Conservation (phyloP, 2,888 invertebrate species). For the Pollenia angustigena region DNA sequence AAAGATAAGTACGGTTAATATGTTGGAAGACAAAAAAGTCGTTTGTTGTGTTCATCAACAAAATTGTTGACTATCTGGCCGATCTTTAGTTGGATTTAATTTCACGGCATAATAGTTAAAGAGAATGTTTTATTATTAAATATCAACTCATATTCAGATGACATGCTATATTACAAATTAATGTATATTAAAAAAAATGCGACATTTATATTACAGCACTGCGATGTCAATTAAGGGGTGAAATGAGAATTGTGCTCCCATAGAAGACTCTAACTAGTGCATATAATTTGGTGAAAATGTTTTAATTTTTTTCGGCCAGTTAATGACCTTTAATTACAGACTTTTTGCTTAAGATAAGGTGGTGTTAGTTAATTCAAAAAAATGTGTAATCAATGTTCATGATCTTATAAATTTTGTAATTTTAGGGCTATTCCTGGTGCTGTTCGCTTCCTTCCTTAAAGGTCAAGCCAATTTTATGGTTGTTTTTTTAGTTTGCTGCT, state of each 20-base stretch:
- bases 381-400: constrained; percentile 47
- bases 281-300: constrained; percentile 23
- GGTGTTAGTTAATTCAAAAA: constrained; percentile 23
- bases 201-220: constrained; percentile 12
- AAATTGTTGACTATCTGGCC: constrained; percentile 61
- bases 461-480: constrained; percentile 75
- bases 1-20: constrained; percentile 59
- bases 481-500: constrained; percentile 46
- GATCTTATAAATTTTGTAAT: constrained; percentile 63
- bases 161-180: constrained; percentile 4
- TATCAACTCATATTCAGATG: constrained; percentile 22
- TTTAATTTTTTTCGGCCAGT: constrained; percentile 51
- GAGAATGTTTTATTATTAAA: constrained; percentile 60
- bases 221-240: constrained; percentile 59
- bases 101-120: constrained; percentile 78
- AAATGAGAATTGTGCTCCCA: constrained; percentile 31
- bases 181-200: background rate
- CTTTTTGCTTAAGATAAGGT: constrained; percentile 66
- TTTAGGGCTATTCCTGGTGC: constrained; percentile 47
- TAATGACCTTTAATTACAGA: constrained; percentile 78
- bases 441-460: constrained; percentile 50
- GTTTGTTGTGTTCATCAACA: constrained; percentile 71
- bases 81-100: constrained; percentile 80
- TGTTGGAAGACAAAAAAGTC: constrained; percentile 58
- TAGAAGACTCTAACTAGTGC: constrained; percentile 24